Percentiles rank a stretch among this genome's conserved stretches.
Evolutionary conservation across 2,113 vertebrate species (phyloP).

Genomic region (Phycodurus eques): DNA sequence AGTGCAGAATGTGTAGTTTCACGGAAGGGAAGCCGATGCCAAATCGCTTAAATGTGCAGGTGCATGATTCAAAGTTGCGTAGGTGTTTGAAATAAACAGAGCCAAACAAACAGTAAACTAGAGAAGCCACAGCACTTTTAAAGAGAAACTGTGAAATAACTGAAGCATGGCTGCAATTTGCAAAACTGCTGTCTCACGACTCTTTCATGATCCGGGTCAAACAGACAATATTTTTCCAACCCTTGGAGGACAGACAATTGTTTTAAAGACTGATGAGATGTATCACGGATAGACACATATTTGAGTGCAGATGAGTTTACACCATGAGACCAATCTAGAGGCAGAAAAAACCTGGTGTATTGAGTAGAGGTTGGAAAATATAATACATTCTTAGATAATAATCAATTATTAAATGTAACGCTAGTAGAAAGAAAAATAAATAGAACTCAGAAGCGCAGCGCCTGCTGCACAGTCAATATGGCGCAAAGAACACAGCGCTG

Average conservation of each 20-base stretch:
- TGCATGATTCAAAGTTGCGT: slow-evolving; percentile 24
- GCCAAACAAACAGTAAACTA: slow-evolving; percentile 7
- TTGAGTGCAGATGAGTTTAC: neutral
- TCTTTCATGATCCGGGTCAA: slow-evolving; percentile 11
- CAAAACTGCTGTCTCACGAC: slow-evolving; percentile 16
- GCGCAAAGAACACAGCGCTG: neutral
- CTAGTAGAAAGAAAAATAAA: neutral
- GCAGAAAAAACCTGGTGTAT: neutral
- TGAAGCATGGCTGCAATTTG: slow-evolving; percentile 19
- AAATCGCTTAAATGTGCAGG: slow-evolving; percentile 23
- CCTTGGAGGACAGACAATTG: neutral
- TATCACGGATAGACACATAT: neutral
- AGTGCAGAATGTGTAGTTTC: slow-evolving; percentile 18
- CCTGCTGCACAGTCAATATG: neutral
- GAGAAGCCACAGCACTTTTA: slow-evolving; percentile 3
- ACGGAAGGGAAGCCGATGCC: slow-evolving; percentile 12
- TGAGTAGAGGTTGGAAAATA: neutral
- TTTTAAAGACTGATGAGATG: neutral
- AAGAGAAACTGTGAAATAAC: slow-evolving; percentile 19
- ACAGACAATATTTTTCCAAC: neutral
- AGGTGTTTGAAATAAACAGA: slow-evolving; percentile 24
- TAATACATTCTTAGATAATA: neutral
- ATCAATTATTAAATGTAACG: neutral
- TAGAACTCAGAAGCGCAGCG: neutral
- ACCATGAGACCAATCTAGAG: neutral